Evolutionary conservation across 2,113 vertebrate species (phyloP).

Genomic region (Charina bottae): DNA sequence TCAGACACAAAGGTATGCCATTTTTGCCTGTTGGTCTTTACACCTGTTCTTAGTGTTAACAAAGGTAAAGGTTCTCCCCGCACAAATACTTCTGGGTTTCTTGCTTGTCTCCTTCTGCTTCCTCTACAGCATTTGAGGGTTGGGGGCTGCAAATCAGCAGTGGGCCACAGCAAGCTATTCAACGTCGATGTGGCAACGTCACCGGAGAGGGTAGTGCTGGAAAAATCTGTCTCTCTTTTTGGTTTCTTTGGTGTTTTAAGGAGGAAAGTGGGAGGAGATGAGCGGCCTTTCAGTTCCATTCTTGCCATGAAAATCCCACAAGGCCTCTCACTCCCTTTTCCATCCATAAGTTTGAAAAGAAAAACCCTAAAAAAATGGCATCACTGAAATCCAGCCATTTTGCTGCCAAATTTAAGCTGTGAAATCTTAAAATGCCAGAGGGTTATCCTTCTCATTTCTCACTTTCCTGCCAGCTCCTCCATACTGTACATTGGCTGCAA

Average conservation of each 20-base stretch:
- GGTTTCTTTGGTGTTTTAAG: too few relatives aligned
- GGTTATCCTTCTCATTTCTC: not conserved
- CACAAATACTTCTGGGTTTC: not conserved
- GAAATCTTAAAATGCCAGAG: not conserved
- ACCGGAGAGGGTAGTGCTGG: not conserved
- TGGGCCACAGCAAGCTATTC: not conserved
- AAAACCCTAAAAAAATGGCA: not conserved
- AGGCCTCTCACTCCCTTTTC: not conserved
- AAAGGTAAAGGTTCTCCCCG: too few relatives aligned
- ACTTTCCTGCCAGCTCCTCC: not conserved
- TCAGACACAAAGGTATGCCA: constrained; percentile 17
- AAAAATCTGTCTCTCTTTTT: too few relatives aligned
- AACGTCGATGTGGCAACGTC: not conserved
- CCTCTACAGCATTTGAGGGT: not conserved
- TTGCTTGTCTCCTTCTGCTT: not conserved
- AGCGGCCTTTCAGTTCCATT: not conserved
- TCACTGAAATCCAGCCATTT: not conserved
- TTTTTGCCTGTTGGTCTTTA: not conserved
- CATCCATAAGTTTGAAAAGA: not conserved
- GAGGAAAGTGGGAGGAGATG: not conserved
- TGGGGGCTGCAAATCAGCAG: not conserved
- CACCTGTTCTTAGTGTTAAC: not conserved
- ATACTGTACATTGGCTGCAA: not conserved
- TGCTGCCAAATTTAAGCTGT: not conserved
- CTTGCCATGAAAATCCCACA: not conserved